Conservation (phyloP, 2,888 invertebrate genomes). For the Liposcelis brunnea region DNA sequence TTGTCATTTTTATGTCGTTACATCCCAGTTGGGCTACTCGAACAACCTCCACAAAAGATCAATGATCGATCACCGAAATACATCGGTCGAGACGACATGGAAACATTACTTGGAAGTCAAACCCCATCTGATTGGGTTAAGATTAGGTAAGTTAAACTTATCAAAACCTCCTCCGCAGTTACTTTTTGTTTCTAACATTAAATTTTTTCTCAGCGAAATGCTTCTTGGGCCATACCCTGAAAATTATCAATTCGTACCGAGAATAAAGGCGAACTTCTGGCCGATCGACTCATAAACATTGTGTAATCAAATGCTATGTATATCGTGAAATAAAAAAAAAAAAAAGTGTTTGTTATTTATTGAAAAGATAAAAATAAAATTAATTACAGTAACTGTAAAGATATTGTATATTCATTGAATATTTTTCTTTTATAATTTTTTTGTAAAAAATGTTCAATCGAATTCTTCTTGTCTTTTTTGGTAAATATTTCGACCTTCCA, state of each 20-base stretch:
- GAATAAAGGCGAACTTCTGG: conserved; percentile 89
- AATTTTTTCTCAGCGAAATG: conserved; percentile 78
- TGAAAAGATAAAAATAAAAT: no score
- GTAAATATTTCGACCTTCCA: no score
- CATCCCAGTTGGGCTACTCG: conserved; percentile 79
- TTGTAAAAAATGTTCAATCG: no score
- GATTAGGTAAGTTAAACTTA: conserved; percentile 34
- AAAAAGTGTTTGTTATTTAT: no score
- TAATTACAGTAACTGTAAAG: no score
- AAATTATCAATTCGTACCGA: conserved; percentile 80
- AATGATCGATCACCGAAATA: conserved; percentile 61
- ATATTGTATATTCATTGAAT: no score
- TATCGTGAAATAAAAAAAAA: no score
- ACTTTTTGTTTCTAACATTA: conserved; percentile 12
- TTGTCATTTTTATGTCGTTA: conserved; percentile 81
- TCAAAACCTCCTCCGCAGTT: conserved; percentile 4
- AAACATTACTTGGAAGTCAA: conserved; percentile 70
- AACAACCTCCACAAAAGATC: conserved; percentile 75
- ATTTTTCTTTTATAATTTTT: no score
- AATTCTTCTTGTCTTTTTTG: no score
- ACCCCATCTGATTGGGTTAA: conserved; percentile 79
- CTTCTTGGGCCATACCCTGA: conserved; percentile 80
- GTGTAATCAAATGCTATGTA: no score
- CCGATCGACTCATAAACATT: background rate
- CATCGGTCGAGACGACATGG: conserved; percentile 69